Evolutionary conservation across 2,797 vertebrate species (phyloP).

Genomic region (Pseudopleuronectes americanus): DNA sequence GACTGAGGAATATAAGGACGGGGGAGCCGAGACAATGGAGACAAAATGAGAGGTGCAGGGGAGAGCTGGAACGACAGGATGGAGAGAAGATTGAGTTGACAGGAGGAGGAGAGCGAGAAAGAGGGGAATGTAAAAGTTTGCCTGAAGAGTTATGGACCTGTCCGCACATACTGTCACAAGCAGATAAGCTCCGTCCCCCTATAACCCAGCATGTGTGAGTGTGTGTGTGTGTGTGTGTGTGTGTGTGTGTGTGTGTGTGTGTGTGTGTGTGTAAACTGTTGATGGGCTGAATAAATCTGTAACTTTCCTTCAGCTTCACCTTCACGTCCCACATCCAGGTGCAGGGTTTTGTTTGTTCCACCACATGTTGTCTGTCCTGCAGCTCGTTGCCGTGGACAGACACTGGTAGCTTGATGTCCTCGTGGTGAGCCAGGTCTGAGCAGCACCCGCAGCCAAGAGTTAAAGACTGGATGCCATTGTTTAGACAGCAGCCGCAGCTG

Average conservation of each 20-base stretch:
- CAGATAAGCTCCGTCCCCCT: conserved; percentile 43
- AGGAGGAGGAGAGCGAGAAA: conserved; percentile 24
- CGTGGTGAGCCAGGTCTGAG: conserved; percentile 36
- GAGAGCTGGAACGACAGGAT: conserved; percentile 43
- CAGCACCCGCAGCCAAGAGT: conserved; percentile 59
- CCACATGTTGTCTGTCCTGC: conserved; percentile 22
- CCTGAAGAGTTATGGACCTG: conserved; percentile 58
- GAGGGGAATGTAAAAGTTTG: conserved; percentile 34
- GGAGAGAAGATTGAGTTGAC: conserved; percentile 50
- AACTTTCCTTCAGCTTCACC: neutral
- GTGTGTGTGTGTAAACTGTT: conserved; percentile 21
- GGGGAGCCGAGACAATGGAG: conserved; percentile 16
- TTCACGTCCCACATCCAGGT: neutral
- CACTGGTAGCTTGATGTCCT: conserved; percentile 37
- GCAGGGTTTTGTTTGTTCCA: conserved; percentile 17
- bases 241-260: conserved; percentile 37
- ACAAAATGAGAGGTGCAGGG: conserved; percentile 22
- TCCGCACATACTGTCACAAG: conserved; percentile 49
- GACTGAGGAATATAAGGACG: conserved; percentile 24
- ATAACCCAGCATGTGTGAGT: conserved; percentile 25
- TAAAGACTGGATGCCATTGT: conserved; percentile 48
- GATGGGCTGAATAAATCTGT: conserved; percentile 52
- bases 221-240: neutral
- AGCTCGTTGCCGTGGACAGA: conserved; percentile 29
- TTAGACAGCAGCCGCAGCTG: conserved; percentile 40